Evolutionary conservation across 2,888 invertebrate genomes (phyloP), one percentile per base, ranked within the genome.

Genomic region (Metopia argyrocephala): DNA sequence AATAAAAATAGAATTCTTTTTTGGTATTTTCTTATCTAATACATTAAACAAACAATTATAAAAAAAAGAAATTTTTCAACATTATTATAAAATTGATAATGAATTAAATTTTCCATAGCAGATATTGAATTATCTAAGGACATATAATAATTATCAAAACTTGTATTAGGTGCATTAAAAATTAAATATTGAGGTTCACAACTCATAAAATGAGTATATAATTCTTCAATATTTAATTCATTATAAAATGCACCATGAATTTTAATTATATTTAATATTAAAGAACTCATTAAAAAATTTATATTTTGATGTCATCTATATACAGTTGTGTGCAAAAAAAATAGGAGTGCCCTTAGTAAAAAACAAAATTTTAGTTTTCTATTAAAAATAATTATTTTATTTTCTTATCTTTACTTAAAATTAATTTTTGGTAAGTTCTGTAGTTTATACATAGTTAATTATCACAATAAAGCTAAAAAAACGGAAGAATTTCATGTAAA

Each of bases 131-230:
- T 68, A 27, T 69, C 21, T 20, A 76, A 25, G 3, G 31, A 7
- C 48, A 38, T 76, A 73, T 76, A 80, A 62, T 71, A 76, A 31
- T 71, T 18, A 61, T 65, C 56, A 20, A 68, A 59, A 68, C 68
- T 76, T 18, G 31, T 15, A 15, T 57, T 46, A 9, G 76, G 70
- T 12, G 75, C 65, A 76, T 79, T 71, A 56, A 79, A 78, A n/a
- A 78, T 68, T 68, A 62, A 73, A 75, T 70, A 62, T 75, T 79
- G 74, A 4, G 75, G 75, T 64, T 79, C 74, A 5, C 74, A 38
- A n/a, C 62, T 15, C 48, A 27, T 62, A 9, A 74, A 57, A 69
- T 69, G 52, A 15, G 54, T 54, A 68, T 56, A 79, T 21, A 79
- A 23, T 69, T 79, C 79, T 12, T 74, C 21, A 56, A 69, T 61